A percentile compares a stretch with the other conserved stretches of the same genome.
Conservation (phyloP, 2,113 vertebrate genomes). For the Caretta caretta region DNA sequence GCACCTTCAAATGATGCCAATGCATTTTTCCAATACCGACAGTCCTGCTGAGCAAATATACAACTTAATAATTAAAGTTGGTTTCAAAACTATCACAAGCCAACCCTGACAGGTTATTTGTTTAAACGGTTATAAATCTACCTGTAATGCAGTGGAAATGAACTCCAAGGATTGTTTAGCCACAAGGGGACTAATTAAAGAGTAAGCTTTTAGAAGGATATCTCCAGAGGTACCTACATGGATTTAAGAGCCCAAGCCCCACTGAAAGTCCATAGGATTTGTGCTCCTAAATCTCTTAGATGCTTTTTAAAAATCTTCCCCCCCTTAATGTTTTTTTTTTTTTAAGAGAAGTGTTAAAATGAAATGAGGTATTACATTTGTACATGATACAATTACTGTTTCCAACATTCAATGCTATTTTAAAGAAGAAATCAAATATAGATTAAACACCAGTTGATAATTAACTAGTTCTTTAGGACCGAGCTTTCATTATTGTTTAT, state of each 20-base stretch:
- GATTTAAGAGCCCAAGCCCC: background rate
- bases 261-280: background rate
- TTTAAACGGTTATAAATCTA: constrained; percentile 48
- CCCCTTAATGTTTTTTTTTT: background rate
- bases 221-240: constrained; percentile 15
- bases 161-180: constrained; percentile 10
- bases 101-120: background rate
- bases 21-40: constrained; percentile 21
- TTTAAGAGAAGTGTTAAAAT: background rate
- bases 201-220: background rate
- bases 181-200: constrained; percentile 13
- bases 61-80: background rate
- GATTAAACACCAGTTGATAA: background rate
- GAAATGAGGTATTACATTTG: rapidly evolving
- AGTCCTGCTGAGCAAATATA: constrained; percentile 65
- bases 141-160: constrained; percentile 5
- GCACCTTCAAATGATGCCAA: constrained; percentile 13
- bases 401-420: background rate
- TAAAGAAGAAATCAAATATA: rapidly evolving
- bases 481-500: background rate
- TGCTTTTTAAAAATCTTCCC: background rate
- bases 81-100: constrained; percentile 17
- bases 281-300: rapidly evolving
- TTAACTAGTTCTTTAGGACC: background rate
- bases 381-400: background rate